phyloP scores from a whole-genome alignment of 2,797 vertebrate genomes.

The Mus spretus region DNA sequence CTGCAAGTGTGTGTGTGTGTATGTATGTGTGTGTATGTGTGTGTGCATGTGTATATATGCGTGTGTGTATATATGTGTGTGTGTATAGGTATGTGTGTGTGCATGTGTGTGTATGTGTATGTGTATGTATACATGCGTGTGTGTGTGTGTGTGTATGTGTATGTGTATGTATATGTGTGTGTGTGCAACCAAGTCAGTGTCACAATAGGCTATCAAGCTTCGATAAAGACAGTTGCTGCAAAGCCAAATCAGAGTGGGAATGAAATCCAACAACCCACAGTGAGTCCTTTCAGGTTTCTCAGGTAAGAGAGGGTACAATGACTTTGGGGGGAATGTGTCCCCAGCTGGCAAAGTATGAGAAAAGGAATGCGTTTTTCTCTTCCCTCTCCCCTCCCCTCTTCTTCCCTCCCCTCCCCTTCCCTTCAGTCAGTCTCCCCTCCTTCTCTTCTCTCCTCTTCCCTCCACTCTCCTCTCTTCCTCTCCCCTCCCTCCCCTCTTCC shows the following conservation, averaged over 20 bases:
- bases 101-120: background rate
- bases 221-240: background rate
- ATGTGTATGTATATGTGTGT: background rate
- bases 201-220: background rate
- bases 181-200: background rate
- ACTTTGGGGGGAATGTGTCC: background rate
- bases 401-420: background rate
- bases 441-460: no score
- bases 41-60: background rate
- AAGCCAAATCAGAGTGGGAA: background rate
- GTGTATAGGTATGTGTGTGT: background rate
- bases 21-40: no score
- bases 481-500: background rate
- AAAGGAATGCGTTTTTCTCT: background rate
- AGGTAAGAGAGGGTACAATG: background rate
- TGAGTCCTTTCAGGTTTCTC: constrained; percentile 6
- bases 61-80: background rate
- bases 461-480: no score
- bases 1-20: background rate
- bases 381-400: no score
- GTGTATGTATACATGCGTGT: background rate
- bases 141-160: background rate
- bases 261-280: background rate
- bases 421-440: background rate
- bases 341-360: background rate